Evolutionary conservation across 2,113 vertebrate species (phyloP), one percentile per base, ranked within the genome.

Genomic region (Scalopus aquaticus): DNA sequence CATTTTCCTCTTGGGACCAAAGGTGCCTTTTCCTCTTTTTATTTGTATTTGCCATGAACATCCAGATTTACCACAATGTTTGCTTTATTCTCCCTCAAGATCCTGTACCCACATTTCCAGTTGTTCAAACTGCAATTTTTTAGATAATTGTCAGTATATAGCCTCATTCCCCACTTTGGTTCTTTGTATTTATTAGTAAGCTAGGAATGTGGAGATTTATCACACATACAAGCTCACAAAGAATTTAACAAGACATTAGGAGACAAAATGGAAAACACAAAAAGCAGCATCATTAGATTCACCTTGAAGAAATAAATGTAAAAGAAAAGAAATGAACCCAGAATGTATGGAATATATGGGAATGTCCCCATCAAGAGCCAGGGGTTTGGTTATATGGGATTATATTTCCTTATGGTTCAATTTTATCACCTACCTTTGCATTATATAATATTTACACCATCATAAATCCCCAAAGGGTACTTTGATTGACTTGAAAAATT

Each of bases 351-450:
- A 15, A 24, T 19, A 2, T 26, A 24, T 4, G 51, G 56, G 20
- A 32, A 13, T 3, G 10, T 44, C 11, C 4, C 42, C 28, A 22
- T 11, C 22, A 17, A 22, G 8, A 4, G 10, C 37, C 10, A n/a
- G 37, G 16, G 22, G 8, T 35, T 49, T 11, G 13, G 17, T 19
- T 65, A 3, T 0, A 6, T 2, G 16, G n/a, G 19, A 6, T 28
- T 54, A 9, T 0, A 16, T 37, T n/a, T n/a, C 56, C 54, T 39
- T 42, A 9, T 9, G 44, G 16, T 16, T 42, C 49, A 19, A 35
- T 56, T 37, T 70, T 26, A 30, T 51, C 30, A 35, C 11, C 65
- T 81, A 30, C 26, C 17, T 65, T 73, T 62, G 35, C 11, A 74
- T 28, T 17, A 67, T 9, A n/a, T 9, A 69, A 62, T 69, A 74